Evolutionary conservation across 2,888 invertebrate genomes (phyloP).

Genomic region (Shargacucullia verbasci): DNA sequence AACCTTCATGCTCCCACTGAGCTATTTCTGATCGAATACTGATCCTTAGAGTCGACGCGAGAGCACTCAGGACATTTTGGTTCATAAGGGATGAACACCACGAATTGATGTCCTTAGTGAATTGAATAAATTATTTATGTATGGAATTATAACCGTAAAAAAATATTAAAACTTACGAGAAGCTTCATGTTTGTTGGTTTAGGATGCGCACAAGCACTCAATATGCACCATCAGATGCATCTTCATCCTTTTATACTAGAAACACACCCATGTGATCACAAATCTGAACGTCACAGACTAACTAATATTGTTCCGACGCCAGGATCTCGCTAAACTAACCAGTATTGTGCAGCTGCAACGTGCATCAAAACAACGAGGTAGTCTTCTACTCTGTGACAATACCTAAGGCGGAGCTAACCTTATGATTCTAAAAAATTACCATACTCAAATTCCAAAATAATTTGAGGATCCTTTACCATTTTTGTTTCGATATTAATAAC

Average conservation of each 20-base stretch:
- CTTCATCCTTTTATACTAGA: slow-evolving; percentile 67
- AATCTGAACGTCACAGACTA: slow-evolving; percentile 39
- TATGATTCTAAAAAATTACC: slow-evolving; percentile 8
- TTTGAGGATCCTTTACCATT: slow-evolving; percentile 1
- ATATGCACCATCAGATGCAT: slow-evolving; percentile 52
- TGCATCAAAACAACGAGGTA: slow-evolving; percentile 13
- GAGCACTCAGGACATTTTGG: too few relatives aligned
- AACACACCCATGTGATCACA: slow-evolving; percentile 35
- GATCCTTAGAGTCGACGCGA: too few relatives aligned
- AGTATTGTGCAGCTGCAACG: slow-evolving; percentile 21
- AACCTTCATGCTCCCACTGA: too few relatives aligned
- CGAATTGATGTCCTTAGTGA: too few relatives aligned
- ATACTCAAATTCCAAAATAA: not conserved
- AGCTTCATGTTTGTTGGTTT: slow-evolving; percentile 68
- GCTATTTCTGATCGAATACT: too few relatives aligned
- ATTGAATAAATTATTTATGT: too few relatives aligned
- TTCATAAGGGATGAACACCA: too few relatives aligned
- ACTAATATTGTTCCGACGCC: slow-evolving; percentile 33
- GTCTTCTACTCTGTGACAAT: slow-evolving; percentile 39
- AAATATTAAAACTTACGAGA: slow-evolving; percentile 65
- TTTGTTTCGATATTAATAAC: not conserved
- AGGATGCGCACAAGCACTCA: slow-evolving; percentile 44
- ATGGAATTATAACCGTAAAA: not conserved
- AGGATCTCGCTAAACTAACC: slow-evolving; percentile 9
- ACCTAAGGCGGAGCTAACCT: slow-evolving; percentile 2